Evolutionary conservation across 1,140 invertebrate species (phyloP).

Genomic region (Bombus waltoni): DNA sequence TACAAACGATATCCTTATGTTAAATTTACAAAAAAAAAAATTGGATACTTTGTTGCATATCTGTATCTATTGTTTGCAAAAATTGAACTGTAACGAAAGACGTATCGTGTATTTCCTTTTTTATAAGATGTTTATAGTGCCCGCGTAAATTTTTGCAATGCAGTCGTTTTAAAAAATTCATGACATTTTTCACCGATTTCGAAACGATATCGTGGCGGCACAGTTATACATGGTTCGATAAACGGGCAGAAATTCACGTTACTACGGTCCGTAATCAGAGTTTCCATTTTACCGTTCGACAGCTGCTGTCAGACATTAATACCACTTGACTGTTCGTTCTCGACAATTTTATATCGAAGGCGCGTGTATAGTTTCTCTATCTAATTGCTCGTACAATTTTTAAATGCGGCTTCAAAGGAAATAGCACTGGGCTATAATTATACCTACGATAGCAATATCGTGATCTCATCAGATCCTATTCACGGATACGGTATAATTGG

Average conservation of each 20-base stretch:
- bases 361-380: slow-evolving; percentile 13
- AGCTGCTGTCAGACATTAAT: slow-evolving; percentile 61
- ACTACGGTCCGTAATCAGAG: slow-evolving; percentile 56
- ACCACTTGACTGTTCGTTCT: slow-evolving; percentile 54
- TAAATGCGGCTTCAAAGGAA: background rate
- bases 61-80: background rate
- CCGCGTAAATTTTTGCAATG: background rate
- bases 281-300: slow-evolving; percentile 60
- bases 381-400: slow-evolving; percentile 26
- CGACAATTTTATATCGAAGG: slow-evolving; percentile 56
- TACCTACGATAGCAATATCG: too few species aligned
- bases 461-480: too few species aligned
- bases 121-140: too few species aligned
- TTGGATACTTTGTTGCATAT: background rate
- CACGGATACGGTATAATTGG: too few species aligned
- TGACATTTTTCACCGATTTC: slow-evolving; percentile 29
- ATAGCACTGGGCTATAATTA: background rate
- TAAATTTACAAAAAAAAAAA: background rate
- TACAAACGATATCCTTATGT: background rate
- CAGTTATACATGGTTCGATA: slow-evolving; percentile 40
- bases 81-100: background rate
- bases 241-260: slow-evolving; percentile 58
- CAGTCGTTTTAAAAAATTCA: background rate
- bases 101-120: background rate
- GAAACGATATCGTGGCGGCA: background rate